A percentile compares a stretch with the other conserved stretches of the same genome.
These are phyloP conservation scores for Oceanites oceanicus DNA, from an alignment of 2,113 vertebrate genomes.

Conservation along the genomic window DNA sequence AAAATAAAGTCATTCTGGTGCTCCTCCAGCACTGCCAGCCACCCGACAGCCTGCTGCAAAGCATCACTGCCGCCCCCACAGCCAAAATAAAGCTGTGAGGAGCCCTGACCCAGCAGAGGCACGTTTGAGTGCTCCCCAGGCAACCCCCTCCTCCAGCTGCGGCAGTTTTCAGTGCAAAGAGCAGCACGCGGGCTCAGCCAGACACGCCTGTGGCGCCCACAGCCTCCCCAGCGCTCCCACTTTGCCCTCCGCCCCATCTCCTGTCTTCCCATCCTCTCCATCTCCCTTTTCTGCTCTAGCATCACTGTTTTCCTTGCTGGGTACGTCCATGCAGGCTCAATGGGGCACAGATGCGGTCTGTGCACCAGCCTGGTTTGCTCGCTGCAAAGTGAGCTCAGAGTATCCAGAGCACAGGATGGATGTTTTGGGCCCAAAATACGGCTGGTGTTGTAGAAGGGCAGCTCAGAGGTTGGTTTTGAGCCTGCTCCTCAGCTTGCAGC, in stretches of 20 bases:
- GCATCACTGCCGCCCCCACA: neutral
- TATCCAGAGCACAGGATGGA: neutral
- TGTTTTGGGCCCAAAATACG: neutral
- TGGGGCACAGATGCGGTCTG: rapidly evolving
- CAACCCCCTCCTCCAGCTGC: neutral
- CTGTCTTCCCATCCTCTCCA: neutral
- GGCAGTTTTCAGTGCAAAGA: neutral
- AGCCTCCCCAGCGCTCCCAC: rapidly evolving
- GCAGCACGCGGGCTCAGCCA: neutral
- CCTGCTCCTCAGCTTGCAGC: neutral
- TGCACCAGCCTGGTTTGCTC: neutral
- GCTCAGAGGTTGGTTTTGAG: neutral
- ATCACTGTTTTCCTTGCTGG: neutral
- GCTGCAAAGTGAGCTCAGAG: neutral
- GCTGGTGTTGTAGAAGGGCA: neutral
- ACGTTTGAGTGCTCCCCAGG: neutral
- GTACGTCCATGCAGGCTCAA: rapidly evolving
- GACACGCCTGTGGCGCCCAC: rapidly evolving
- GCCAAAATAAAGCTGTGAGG: conserved; percentile 28
- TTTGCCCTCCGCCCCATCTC: neutral
- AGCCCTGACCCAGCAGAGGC: neutral
- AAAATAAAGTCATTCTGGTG: conserved; percentile 68
- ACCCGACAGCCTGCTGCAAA: neutral
- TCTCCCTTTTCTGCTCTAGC: neutral
- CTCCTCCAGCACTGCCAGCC: conserved; percentile 24